phyloP scores from a whole-genome alignment of 1,140 invertebrate species.

The Zaprionus africanus region DNA sequence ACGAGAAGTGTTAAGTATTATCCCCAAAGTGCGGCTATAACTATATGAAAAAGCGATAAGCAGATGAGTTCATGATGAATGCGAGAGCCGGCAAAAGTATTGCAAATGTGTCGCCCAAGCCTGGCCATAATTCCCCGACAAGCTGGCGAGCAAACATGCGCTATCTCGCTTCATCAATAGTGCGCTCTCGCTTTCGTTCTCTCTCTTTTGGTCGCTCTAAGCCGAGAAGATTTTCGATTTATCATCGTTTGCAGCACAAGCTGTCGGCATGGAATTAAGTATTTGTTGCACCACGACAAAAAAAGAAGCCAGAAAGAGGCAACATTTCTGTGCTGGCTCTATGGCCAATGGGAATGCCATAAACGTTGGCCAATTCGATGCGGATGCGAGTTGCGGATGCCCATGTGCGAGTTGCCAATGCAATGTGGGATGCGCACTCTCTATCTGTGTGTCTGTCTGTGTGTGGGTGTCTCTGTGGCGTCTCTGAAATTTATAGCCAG shows the following conservation, averaged over 20 bases:
- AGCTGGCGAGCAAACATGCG: conserved; percentile 41
- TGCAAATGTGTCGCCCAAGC: conserved; percentile 30
- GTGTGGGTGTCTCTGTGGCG: conserved; percentile 42
- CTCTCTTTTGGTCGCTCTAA: conserved; percentile 46
- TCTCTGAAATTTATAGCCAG: conserved; percentile 70
- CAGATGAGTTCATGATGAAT: conserved; percentile 42
- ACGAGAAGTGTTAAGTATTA: conserved; percentile 14
- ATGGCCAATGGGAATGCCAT: conserved; percentile 49
- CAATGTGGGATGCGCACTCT: not conserved
- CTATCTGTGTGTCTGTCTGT: conserved; percentile 22
- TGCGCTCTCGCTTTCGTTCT: not conserved
- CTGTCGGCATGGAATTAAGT: conserved; percentile 75
- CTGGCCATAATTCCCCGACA: conserved; percentile 35
- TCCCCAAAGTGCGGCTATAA: not conserved
- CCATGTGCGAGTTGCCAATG: conserved; percentile 20
- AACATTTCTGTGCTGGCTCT: not conserved
- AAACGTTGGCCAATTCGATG: conserved; percentile 48
- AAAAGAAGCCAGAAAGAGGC: conserved; percentile 13
- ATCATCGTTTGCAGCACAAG: conserved; percentile 76
- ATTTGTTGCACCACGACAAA: conserved; percentile 55
- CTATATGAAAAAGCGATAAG: conserved; percentile 20
- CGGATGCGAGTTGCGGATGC: conserved; percentile 16
- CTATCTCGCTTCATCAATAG: conserved; percentile 3
- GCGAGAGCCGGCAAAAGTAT: conserved; percentile 15
- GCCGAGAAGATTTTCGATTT: conserved; percentile 79